Conservation (phyloP, 1,140 invertebrate species). For the Penaeus chinensis region DNA sequence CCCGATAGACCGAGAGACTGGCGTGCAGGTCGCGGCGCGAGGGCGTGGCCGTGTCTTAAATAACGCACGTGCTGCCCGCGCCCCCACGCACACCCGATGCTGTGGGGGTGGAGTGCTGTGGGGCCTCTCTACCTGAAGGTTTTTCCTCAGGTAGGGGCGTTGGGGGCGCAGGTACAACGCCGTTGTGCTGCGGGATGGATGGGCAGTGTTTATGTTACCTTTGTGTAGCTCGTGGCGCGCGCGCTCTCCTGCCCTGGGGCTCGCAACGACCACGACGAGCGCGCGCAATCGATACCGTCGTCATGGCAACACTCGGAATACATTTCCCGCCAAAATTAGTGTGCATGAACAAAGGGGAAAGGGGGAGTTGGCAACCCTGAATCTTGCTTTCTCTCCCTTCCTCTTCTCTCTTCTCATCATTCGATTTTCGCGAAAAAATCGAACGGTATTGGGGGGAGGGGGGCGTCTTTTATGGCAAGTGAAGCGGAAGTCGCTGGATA, state of each 20-base stretch:
- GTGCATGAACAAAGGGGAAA: slow-evolving; percentile 1
- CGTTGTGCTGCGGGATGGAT: neutral
- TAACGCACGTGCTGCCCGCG: too few relatives aligned
- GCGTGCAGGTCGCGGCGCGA: too few relatives aligned
- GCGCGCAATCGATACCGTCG: slow-evolving; percentile 46
- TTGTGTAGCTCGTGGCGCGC: neutral
- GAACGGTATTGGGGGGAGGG: too few relatives aligned
- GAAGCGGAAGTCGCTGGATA: too few relatives aligned
- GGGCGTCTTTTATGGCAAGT: too few relatives aligned
- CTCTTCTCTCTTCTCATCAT: neutral
- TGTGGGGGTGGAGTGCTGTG: too few relatives aligned
- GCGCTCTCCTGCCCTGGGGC: neutral
- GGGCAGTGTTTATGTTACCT: neutral
- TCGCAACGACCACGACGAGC: slow-evolving; percentile 28
- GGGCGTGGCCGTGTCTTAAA: too few relatives aligned
- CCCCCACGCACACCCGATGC: too few relatives aligned
- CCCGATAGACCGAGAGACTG: too few relatives aligned
- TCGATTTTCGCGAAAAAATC: neutral
- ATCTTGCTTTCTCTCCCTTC: slow-evolving; percentile 1
- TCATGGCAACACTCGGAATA: slow-evolving; percentile 41
- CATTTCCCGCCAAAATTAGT: slow-evolving; percentile 45
- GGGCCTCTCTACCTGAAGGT: too few relatives aligned
- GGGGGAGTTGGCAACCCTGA: neutral
- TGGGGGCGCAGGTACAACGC: neutral
- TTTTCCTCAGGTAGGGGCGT: too few relatives aligned